These are phyloP conservation scores for Anguilla pacifica DNA, from an alignment of 2,797 vertebrate species.

Conservation along the genomic window DNA sequence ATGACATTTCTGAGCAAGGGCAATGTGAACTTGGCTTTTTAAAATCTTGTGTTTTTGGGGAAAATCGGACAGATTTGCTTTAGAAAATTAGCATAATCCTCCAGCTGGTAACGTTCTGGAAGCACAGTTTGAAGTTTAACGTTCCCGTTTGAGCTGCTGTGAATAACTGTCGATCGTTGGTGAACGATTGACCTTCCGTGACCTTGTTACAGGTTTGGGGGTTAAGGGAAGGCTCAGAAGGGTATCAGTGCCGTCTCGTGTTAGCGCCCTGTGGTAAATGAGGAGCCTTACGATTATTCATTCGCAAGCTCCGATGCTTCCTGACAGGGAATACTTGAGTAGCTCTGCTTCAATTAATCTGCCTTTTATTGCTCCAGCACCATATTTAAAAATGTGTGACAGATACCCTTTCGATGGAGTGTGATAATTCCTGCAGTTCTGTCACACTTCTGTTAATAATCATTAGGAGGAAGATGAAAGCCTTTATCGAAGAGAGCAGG, in stretches of 20 bases:
- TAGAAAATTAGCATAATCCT: neutral
- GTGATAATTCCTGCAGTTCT: slow-evolving; percentile 30
- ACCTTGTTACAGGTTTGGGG: neutral
- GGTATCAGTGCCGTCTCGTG: neutral
- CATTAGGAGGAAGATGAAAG: slow-evolving; percentile 32
- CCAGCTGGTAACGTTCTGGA: neutral
- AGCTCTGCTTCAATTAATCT: slow-evolving; percentile 31
- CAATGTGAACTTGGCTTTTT: neutral
- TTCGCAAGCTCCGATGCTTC: slow-evolving; percentile 1
- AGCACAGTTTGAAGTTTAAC: neutral
- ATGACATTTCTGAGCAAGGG: neutral
- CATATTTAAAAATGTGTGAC: slow-evolving; percentile 33
- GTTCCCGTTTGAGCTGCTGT: neutral
- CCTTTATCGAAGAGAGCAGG: slow-evolving; percentile 30
- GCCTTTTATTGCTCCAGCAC: slow-evolving; percentile 28
- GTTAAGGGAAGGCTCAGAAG: slow-evolving; percentile 2
- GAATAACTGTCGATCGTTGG: neutral
- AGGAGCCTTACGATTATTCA: neutral
- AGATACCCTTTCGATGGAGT: slow-evolving; percentile 32
- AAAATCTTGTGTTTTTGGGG: neutral
- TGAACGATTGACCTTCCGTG: neutral
- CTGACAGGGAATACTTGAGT: slow-evolving; percentile 23
- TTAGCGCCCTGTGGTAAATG: slow-evolving; percentile 10
- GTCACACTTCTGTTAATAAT: slow-evolving; percentile 34
- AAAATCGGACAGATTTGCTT: neutral